Percentiles rank a stretch among this genome's conserved stretches.
Conservation (phyloP, 2,888 invertebrate genomes). For the Acanthacorydalis orientalis region DNA sequence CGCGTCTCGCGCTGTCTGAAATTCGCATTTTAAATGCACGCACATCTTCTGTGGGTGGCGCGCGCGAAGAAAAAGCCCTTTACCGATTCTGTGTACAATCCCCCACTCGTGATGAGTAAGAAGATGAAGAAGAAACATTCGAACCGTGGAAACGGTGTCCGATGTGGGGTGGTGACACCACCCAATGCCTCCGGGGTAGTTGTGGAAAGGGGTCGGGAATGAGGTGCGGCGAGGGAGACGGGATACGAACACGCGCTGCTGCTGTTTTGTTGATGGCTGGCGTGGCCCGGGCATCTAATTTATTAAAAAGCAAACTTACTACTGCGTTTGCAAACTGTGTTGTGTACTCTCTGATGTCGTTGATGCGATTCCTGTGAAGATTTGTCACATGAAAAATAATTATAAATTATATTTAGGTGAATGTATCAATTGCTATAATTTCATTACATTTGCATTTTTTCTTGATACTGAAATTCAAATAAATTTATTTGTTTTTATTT, state of each 20-base stretch:
- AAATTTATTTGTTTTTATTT: neutral
- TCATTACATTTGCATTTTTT: neutral
- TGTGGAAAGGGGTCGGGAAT: neutral
- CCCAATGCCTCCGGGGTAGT: neutral
- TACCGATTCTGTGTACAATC: neutral
- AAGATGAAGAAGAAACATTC: neutral
- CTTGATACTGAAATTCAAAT: neutral
- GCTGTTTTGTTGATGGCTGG: neutral
- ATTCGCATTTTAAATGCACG: too few relatives aligned
- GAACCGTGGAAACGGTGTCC: neutral
- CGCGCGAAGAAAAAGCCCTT: neutral
- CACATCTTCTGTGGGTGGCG: neutral
- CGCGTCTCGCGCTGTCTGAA: too few relatives aligned
- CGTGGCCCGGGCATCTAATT: constrained; percentile 1
- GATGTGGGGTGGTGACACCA: neutral
- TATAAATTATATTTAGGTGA: neutral
- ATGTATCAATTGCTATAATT: neutral
- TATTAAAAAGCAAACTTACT: constrained; percentile 2
- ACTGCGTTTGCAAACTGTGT: too few relatives aligned
- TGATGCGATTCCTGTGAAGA: neutral
- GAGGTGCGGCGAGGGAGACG: neutral
- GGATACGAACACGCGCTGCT: too few relatives aligned
- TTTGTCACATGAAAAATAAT: neutral
- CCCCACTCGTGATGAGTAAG: neutral
- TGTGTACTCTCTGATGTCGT: neutral